Percentiles rank a stretch among this genome's conserved stretches.
These are phyloP conservation scores for Chunga burmeisteri DNA, from an alignment of 2,113 vertebrate genomes.

Conservation along the genomic window DNA sequence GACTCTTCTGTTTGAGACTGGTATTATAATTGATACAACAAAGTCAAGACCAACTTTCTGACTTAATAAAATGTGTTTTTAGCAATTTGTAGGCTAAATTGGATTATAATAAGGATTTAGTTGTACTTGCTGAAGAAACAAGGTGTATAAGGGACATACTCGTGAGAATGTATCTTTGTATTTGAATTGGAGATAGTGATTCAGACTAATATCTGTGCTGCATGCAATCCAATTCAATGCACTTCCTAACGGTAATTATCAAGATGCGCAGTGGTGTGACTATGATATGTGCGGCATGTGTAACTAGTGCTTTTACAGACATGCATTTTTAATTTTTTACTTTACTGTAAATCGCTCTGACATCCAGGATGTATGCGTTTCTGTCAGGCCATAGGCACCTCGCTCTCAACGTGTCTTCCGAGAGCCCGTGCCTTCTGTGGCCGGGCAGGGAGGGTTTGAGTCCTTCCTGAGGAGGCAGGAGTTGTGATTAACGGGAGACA, in stretches of 20 bases:
- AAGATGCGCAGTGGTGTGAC: not conserved
- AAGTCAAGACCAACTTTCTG: too few relatives aligned
- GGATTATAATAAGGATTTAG: not conserved
- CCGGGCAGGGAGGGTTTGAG: accelerated
- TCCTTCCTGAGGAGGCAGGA: not conserved
- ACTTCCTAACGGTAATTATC: not conserved
- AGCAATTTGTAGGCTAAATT: not conserved
- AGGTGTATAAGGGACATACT: not conserved
- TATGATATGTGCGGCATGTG: not conserved
- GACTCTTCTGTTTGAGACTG: too few relatives aligned
- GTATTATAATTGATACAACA: too few relatives aligned
- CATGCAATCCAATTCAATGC: not conserved
- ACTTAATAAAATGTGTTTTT: not conserved
- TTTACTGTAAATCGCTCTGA: not conserved
- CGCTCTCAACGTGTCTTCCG: accelerated
- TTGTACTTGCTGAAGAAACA: not conserved
- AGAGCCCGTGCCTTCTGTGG: not conserved
- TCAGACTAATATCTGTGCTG: not conserved
- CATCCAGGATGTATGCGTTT: accelerated
- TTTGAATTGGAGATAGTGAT: conserved; percentile 16
- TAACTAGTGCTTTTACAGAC: not conserved
- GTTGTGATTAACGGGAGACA: not conserved
- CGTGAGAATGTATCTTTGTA: not conserved
- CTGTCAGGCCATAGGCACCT: not conserved
- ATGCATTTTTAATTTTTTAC: not conserved